A percentile compares a stretch with the other conserved stretches of the same genome.
These are phyloP conservation scores for Laticauda laticaudata DNA, from an alignment of 2,113 vertebrate species.

Conservation along the genomic window DNA sequence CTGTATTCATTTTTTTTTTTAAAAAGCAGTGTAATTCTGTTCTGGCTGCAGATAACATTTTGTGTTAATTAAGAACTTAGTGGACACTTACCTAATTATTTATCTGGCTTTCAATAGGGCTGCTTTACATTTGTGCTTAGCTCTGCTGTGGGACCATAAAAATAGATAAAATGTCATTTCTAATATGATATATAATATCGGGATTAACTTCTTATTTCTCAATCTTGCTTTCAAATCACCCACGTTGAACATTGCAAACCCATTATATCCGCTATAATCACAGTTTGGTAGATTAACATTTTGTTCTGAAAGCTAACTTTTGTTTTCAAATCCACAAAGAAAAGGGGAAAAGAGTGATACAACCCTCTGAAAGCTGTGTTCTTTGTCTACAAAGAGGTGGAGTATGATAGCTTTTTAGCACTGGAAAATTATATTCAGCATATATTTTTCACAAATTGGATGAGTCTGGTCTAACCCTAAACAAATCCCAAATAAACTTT, in stretches of 20 bases:
- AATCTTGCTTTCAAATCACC: constrained; percentile 22
- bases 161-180: constrained; percentile 39
- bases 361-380: background rate
- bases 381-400: background rate
- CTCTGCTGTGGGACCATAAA: background rate
- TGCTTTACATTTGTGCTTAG: constrained; percentile 47
- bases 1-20: constrained; percentile 14
- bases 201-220: constrained; percentile 36
- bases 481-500: background rate
- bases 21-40: constrained; percentile 24
- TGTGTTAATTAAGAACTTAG: constrained; percentile 55
- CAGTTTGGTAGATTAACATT: background rate
- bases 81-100: constrained; percentile 40
- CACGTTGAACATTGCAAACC: constrained; percentile 5
- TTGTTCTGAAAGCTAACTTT: background rate
- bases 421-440: background rate
- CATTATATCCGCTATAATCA: background rate
- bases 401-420: background rate
- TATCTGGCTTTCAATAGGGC: constrained; percentile 36
- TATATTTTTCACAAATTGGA: constrained; percentile 4
- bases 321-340: background rate
- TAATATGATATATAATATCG: constrained; percentile 29
- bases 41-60: constrained; percentile 50
- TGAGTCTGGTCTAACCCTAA: background rate
- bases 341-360: background rate